Base-by-base conservation (phyloP, 1,140 invertebrate species). In the Nephotettix cincticeps region DNA sequence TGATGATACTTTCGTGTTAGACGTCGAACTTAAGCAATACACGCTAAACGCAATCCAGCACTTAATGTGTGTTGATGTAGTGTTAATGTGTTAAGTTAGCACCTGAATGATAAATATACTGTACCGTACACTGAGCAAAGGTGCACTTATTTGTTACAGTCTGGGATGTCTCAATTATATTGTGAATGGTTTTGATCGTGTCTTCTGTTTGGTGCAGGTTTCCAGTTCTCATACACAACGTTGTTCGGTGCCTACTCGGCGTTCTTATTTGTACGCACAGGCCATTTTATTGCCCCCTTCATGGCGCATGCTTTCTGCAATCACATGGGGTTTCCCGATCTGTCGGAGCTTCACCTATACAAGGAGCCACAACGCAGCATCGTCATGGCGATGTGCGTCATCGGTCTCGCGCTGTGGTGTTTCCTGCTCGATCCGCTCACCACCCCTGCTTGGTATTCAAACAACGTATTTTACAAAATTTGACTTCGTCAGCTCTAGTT, bases 241-340 rank as follows among this genome's bases (percentile, higher is more conserved):
- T 77, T 98, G 25, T 98, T 98, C 85, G 96, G 96, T 72, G 90
- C 90, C 25, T 98, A 98, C 79, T 96, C 95, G 17, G 93, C 95
- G 27, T 97, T 90, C 80, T 81, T 98, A 54, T 97, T 97, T 78
- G 83, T 87, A 1, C 86, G 88, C 78, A 93, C 91, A 58, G 94
- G 95, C 69, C 95, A 98, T 79, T 88, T 97, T 77, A 83, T 90
- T 19, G 93, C 95, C 11, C 91, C 94, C n/a, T 88, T 97, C 73
- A 78, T 95, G 13, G 94, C 90, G 4, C 96, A 98, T 80, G 91
- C 93, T 1, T 97, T 98, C 80, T 98, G 96, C 80, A 98, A 98
- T 83, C 91, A 95, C 79, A 97, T 98, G 93, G 96, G 96, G 27
- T 92, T 98, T 76, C 96, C 96, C 0, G 93, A 97, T 79, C 85